Percentiles rank a stretch among this genome's conserved stretches.
Conservation (phyloP, 2,797 vertebrate species). For the Yasuhikotakia modesta region DNA sequence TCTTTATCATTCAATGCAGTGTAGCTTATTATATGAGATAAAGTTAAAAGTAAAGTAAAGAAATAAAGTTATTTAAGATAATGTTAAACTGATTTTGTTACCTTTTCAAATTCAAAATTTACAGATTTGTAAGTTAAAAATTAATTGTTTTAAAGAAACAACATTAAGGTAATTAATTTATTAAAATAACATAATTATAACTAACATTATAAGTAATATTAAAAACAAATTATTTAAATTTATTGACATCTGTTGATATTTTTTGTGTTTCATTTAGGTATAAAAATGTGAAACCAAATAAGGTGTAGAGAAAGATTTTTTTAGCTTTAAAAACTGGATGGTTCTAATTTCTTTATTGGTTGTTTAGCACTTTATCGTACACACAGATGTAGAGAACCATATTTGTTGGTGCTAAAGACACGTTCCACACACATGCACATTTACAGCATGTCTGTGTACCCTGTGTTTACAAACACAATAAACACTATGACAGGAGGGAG, state of each 20-base stretch:
- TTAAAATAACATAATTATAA: too few species aligned
- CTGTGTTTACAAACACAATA: slow-evolving; percentile 54
- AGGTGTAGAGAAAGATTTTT: too few species aligned
- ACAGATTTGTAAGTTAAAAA: too few species aligned
- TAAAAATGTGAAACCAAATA: too few species aligned
- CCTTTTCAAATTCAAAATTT: too few species aligned
- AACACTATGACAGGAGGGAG: slow-evolving; percentile 46
- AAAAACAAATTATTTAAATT: background rate
- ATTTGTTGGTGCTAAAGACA: background rate
- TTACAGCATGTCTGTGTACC: slow-evolving; percentile 8
- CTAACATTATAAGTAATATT: too few species aligned
- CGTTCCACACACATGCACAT: background rate
- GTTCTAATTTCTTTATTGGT: background rate
- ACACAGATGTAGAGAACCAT: background rate
- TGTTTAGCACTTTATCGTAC: slow-evolving; percentile 7
- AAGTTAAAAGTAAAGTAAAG: too few species aligned
- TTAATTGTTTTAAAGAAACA: background rate
- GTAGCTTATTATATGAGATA: background rate
- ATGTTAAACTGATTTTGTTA: background rate
- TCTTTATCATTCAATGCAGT: background rate
- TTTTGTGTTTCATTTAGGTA: too few species aligned
- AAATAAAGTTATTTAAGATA: too few species aligned
- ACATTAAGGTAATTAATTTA: too few species aligned
- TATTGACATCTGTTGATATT: background rate
- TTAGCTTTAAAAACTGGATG: too few species aligned